Conservation (phyloP, 2,888 invertebrate genomes). For the Nasonia oneida region DNA sequence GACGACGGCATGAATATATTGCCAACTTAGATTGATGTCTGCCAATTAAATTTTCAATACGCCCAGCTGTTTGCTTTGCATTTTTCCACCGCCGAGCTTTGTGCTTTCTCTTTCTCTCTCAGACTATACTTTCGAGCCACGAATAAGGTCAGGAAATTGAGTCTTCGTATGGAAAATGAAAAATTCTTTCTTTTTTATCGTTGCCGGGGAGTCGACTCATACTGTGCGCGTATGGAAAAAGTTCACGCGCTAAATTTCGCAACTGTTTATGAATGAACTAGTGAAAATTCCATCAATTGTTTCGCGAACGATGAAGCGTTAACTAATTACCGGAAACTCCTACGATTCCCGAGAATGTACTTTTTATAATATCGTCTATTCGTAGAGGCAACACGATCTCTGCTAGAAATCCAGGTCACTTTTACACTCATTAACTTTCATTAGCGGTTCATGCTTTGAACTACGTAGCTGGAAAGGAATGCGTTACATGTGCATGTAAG, state of each 20-base stretch:
- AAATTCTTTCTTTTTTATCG: neutral
- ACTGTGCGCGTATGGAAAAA: neutral
- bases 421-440: neutral
- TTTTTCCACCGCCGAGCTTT: neutral
- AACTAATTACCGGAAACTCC: too few relatives aligned
- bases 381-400: too few relatives aligned
- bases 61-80: neutral
- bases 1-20: constrained; percentile 38
- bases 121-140: too few relatives aligned
- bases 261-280: too few relatives aligned
- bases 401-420: neutral
- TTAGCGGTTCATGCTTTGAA: neutral
- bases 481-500: neutral
- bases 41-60: constrained; percentile 51
- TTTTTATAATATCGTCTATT: too few relatives aligned
- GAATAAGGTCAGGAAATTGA: neutral
- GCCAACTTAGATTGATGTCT: constrained; percentile 49
- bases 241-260: too few relatives aligned
- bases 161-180: neutral
- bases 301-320: too few relatives aligned
- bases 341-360: too few relatives aligned
- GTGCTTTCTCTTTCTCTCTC: too few relatives aligned
- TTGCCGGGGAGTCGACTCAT: neutral
- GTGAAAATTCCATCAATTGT: neutral
- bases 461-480: neutral